Evolutionary conservation across 2,888 invertebrate species (phyloP).

Genomic region (Drosophila falleni): DNA sequence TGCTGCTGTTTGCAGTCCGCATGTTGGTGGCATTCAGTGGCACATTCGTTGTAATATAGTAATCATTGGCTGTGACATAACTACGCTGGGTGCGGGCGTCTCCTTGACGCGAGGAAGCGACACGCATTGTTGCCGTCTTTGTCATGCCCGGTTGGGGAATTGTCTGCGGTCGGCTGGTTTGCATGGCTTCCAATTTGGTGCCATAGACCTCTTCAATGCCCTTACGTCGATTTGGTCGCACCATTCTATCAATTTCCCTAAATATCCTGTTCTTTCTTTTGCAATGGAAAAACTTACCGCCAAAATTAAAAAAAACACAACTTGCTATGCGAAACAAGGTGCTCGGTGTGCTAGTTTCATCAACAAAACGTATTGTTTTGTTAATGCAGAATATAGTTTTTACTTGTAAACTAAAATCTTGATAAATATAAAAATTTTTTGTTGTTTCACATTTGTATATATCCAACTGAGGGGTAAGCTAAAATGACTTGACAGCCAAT

Average conservation of each 20-base stretch:
- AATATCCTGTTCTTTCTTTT: background rate
- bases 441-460: conserved; percentile 54
- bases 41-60: conserved; percentile 68
- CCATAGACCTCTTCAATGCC: conserved; percentile 82
- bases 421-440: conserved; percentile 51
- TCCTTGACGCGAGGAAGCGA: conserved; percentile 42
- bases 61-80: conserved; percentile 68
- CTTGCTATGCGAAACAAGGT: conserved; percentile 24
- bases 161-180: conserved; percentile 52
- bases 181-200: conserved; percentile 65
- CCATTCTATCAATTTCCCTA: conserved; percentile 62
- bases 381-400: conserved; percentile 24
- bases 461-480: conserved; percentile 45
- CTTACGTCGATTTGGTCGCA: conserved; percentile 78
- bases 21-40: conserved; percentile 58
- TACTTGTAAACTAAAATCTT: conserved; percentile 53
- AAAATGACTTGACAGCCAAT: conserved; percentile 39
- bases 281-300: conserved; percentile 27
- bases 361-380: conserved; percentile 17
- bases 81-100: conserved; percentile 67
- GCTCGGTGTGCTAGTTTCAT: conserved; percentile 13
- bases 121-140: conserved; percentile 59
- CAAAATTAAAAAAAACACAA: conserved; percentile 27
- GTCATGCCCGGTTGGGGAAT: conserved; percentile 47
- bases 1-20: conserved; percentile 27